Evolutionary conservation across 2,797 vertebrate genomes (phyloP).

Genomic region (Sebastolobus altivelis): DNA sequence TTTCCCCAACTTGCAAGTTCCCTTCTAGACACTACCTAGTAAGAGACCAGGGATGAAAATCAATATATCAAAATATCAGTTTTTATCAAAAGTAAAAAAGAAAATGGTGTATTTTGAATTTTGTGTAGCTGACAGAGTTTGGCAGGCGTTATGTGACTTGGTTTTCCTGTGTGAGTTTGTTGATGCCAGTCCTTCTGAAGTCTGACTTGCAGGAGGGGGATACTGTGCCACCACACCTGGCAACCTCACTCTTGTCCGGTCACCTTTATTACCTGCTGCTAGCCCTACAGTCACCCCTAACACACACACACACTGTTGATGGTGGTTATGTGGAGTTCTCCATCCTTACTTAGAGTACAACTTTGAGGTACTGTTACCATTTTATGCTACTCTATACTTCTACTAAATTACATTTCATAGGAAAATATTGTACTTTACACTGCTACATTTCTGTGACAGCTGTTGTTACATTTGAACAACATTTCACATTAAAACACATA

Average conservation of each 20-base stretch:
- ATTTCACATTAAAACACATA: background rate
- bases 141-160: slow-evolving; percentile 29
- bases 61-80: background rate
- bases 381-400: background rate
- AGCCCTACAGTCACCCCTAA: slow-evolving; percentile 32
- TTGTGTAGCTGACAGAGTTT: background rate
- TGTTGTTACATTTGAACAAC: background rate
- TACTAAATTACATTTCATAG: background rate
- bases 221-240: slow-evolving; percentile 61
- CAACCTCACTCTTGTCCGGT: slow-evolving; percentile 60
- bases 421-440: background rate
- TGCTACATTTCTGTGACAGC: too few relatives aligned
- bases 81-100: background rate
- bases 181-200: slow-evolving; percentile 64
- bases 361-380: background rate
- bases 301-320: slow-evolving; percentile 17
- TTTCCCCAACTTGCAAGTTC: too few relatives aligned
- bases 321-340: background rate
- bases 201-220: slow-evolving; percentile 39
- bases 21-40: too few relatives aligned
- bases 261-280: slow-evolving; percentile 76
- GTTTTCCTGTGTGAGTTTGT: slow-evolving; percentile 19
- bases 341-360: background rate
- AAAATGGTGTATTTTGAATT: background rate
- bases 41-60: background rate